Base-by-base conservation (phyloP, 30 jellyfish, hydroid and myxozoan species). In the Aurelia sp. region DNA sequence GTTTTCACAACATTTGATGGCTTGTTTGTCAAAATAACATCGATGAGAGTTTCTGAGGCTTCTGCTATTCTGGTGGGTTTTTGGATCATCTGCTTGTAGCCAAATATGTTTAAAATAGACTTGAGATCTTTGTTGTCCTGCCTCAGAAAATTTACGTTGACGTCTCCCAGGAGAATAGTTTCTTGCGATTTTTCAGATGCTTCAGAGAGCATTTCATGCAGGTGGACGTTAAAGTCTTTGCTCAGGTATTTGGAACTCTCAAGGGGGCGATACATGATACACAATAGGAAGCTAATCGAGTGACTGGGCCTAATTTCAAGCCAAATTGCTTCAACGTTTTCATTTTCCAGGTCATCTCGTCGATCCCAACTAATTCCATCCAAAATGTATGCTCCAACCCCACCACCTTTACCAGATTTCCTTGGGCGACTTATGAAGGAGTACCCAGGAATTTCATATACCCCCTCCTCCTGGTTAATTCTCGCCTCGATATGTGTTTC, bases 231-330 rank as follows among this genome's bases (percentile, higher is more conserved):
- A 78, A 86, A 77, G 66, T 75, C 90, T 86, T 86, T 76, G 86
- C 79, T 76, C 21, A 77, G 86, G 66, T 79, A 76, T 48, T 79
- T 86, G 2, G 91, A 76, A 59, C 89, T 78, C 19, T 88, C 88
- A 37, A 84, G 83, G 76, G 96, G 92, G 64, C 96, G 76, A 72
- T 88, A 79, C 86, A 73, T 73, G 1, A 82, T 71, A 10, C 97
- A 31, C 85, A 89, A 64, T 47, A 82, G 80, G 62, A 89, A 89
- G 55, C 88, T 61, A 4, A 72, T 81, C 80, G 87, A 71, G 27
- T 51, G 86, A 15, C 57, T 82, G 20, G 90, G 90, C 87, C 87
- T 16, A 62, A 80, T 50, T 52, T 89, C 94, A 23, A 89, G 59
- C 97, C 95, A 81, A n/a, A 27, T 27, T 27, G 33, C 33, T 27